Evolutionary conservation across 2,888 invertebrate species (phyloP).

Genomic region (Amphipyra berbera): DNA sequence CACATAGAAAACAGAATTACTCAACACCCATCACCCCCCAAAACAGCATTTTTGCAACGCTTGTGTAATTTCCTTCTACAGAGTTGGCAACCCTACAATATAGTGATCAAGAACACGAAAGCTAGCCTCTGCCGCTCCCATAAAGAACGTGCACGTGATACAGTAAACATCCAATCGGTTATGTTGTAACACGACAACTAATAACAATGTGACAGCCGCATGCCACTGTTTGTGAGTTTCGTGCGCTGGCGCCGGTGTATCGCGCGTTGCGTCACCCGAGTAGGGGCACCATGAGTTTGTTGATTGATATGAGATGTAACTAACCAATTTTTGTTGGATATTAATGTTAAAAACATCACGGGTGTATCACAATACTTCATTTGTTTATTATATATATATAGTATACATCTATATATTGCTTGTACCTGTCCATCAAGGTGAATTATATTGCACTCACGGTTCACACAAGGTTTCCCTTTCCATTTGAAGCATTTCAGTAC

Average conservation of each 20-base stretch:
- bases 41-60: too few species aligned
- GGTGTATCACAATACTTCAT: background rate
- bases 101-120: too few species aligned
- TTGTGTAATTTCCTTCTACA: too few species aligned
- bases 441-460: too few species aligned
- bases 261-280: conserved; percentile 46
- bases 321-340: background rate
- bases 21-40: too few species aligned
- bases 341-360: background rate
- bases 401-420: too few species aligned
- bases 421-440: too few species aligned
- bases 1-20: too few species aligned
- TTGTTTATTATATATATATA: background rate
- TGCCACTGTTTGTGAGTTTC: conserved; percentile 46
- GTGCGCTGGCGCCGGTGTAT: conserved; percentile 55
- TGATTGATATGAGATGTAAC: background rate
- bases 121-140: background rate
- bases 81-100: too few species aligned
- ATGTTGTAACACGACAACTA: conserved; percentile 55
- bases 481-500: too few species aligned
- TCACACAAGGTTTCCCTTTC: too few species aligned
- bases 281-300: conserved; percentile 20
- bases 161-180: conserved; percentile 13
- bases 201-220: conserved; percentile 61
- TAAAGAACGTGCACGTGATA: conserved; percentile 4